Percentiles rank a stretch among this genome's conserved stretches.
Evolutionary conservation across 1,140 invertebrate species (phyloP).

Genomic region (Helicoverpa armigera): DNA sequence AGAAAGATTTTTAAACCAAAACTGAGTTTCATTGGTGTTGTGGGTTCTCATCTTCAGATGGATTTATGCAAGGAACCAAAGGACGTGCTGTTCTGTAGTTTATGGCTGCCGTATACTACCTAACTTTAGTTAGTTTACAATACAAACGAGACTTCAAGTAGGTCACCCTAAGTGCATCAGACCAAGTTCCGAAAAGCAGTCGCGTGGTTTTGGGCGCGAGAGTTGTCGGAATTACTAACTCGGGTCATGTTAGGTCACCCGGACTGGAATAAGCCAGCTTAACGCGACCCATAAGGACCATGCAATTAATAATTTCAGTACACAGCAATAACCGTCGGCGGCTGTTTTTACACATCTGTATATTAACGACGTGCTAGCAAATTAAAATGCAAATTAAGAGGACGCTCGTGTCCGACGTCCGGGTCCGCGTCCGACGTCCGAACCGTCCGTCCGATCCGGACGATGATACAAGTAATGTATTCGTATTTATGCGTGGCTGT

Average conservation of each 20-base stretch:
- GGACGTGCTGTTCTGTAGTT: conserved; percentile 4
- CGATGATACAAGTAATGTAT: conserved; percentile 25
- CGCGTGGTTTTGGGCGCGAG: conserved; percentile 5
- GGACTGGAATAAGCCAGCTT: not conserved
- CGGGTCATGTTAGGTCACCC: conserved; percentile 1
- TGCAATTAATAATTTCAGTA: conserved; percentile 29
- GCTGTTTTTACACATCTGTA: conserved; percentile 45
- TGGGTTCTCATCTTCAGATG: not conserved
- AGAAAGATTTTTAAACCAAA: not conserved
- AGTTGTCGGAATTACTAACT: conserved; percentile 4
- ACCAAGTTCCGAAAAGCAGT: conserved; percentile 14
- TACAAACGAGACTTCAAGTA: conserved; percentile 19
- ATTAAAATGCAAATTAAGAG: conserved; percentile 50
- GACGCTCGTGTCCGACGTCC: conserved; percentile 15
- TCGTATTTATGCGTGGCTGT: conserved; percentile 45
- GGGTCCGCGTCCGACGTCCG: conserved; percentile 3
- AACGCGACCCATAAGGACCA: not conserved
- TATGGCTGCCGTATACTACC: not conserved
- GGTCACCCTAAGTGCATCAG: conserved; percentile 28
- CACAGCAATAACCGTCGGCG: not conserved
- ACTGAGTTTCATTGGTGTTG: not conserved
- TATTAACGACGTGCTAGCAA: conserved; percentile 36
- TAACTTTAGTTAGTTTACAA: conserved; percentile 1
- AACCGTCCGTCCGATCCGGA: conserved; percentile 6
- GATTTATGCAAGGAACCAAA: not conserved